Evolutionary conservation across 2,113 vertebrate species (phyloP).

Genomic region (Electrona antarctica): DNA sequence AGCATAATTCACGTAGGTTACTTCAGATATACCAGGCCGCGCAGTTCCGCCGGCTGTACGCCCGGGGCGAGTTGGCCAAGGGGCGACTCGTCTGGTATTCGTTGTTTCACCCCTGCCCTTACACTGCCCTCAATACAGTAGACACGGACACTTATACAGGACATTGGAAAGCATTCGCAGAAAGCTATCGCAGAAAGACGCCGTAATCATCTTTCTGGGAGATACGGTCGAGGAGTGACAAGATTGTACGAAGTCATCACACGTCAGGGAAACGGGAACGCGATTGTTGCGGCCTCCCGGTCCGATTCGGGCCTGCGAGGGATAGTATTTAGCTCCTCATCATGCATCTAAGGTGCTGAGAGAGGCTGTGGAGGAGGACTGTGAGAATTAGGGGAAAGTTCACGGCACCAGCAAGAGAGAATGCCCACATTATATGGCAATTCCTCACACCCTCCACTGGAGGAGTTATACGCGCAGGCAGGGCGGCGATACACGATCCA

Average conservation of each 20-base stretch:
- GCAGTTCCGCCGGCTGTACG: too few species aligned
- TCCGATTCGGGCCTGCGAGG: constrained; percentile 14
- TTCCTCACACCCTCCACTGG: constrained; percentile 29
- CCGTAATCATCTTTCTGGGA: neutral
- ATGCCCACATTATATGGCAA: constrained; percentile 45
- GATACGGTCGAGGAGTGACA: neutral
- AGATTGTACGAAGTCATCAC: constrained; percentile 15
- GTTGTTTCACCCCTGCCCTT: neutral
- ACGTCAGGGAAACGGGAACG: constrained; percentile 24
- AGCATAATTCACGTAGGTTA: too few species aligned
- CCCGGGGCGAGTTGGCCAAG: too few species aligned
- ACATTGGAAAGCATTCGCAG: too few species aligned
- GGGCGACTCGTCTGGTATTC: too few species aligned
- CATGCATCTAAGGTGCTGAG: neutral
- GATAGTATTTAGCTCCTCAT: constrained; percentile 33
- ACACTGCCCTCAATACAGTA: neutral
- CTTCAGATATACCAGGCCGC: too few species aligned
- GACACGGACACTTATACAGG: neutral
- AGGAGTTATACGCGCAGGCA: constrained; percentile 5
- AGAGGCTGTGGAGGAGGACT: constrained; percentile 46
- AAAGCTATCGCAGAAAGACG: neutral
- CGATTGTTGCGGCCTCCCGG: too few species aligned
- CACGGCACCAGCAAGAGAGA: constrained; percentile 56
- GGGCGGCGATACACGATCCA: constrained; percentile 34
- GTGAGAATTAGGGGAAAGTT: constrained; percentile 85